These are phyloP conservation scores for Eucriotettix oculatus DNA, from an alignment of 2,888 invertebrate species.

Conservation along the genomic window DNA sequence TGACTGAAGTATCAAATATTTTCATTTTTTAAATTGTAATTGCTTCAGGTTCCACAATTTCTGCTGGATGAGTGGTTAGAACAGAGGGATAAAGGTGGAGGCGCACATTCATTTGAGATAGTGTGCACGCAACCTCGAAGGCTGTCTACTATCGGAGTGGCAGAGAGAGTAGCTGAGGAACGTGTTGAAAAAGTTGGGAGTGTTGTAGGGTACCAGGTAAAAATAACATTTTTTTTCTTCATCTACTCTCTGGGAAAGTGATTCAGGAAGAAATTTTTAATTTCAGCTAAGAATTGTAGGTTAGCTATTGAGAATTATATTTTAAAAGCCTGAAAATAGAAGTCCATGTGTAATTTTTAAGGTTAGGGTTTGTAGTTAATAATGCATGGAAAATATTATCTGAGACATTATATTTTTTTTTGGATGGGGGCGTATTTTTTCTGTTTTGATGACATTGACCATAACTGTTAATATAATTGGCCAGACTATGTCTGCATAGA, in stretches of 20 bases:
- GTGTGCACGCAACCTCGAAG: constrained; percentile 85
- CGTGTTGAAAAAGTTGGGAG: constrained; percentile 62
- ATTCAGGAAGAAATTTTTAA: background rate
- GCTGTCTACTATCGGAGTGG: constrained; percentile 82
- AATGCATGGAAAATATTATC: no score
- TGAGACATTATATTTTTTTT: no score
- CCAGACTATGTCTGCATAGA: no score
- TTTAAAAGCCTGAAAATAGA: no score
- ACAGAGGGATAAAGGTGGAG: constrained; percentile 22
- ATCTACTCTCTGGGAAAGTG: background rate
- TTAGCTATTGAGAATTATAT: background rate
- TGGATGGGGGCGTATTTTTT: no score
- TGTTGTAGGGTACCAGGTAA: constrained; percentile 56
- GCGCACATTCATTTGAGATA: constrained; percentile 54
- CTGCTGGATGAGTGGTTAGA: constrained; percentile 74
- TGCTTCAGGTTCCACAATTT: constrained; percentile 67
- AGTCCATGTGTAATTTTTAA: no score
- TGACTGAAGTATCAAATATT: no score
- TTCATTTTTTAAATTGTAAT: background rate
- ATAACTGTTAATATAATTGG: no score
- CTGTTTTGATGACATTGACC: no score
- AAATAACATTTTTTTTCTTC: background rate
- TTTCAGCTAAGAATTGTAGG: background rate
- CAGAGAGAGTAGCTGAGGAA: constrained; percentile 80
- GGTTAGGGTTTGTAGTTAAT: no score